A percentile compares a stretch with the other conserved stretches of the same genome.
Evolutionary conservation across 2,797 vertebrate species (phyloP).

Genomic region (Lacerta agilis): DNA sequence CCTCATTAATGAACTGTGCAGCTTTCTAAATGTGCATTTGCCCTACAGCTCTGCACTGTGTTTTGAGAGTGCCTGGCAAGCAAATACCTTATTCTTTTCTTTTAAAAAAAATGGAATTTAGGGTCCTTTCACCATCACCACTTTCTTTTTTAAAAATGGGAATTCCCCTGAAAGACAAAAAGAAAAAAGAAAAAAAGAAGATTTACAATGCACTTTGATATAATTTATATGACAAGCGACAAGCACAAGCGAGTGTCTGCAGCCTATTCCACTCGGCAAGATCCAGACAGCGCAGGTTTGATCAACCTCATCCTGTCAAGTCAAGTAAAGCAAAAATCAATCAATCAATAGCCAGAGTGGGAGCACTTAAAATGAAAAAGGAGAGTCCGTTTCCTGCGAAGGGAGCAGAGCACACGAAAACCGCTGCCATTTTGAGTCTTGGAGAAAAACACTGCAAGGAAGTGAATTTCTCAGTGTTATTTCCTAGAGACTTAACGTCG

Average conservation of each 20-base stretch:
- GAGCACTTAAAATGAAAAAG: constrained; percentile 59
- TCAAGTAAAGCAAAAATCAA: constrained; percentile 66
- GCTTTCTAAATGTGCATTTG: background rate
- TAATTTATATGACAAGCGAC: constrained; percentile 61
- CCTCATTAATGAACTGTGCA: background rate
- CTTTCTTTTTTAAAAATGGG: no score
- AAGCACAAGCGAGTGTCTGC: constrained; percentile 48
- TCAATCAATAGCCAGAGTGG: constrained; percentile 56
- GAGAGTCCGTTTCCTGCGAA: constrained; percentile 51
- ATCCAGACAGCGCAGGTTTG: constrained; percentile 58
- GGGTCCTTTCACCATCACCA: no score
- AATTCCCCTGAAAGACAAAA: constrained; percentile 28
- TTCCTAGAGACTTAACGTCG: background rate
- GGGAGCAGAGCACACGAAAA: constrained; percentile 6
- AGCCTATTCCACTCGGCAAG: constrained; percentile 54
- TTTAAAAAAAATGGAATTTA: background rate
- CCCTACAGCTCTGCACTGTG: background rate
- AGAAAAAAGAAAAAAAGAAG: constrained; percentile 5
- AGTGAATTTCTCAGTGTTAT: background rate
- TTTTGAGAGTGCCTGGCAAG: constrained; percentile 1
- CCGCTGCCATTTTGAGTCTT: constrained; percentile 41
- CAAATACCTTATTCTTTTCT: background rate
- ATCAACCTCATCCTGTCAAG: constrained; percentile 63
- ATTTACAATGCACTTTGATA: constrained; percentile 59
- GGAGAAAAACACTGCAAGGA: constrained; percentile 44